Evolutionary conservation across 2,113 vertebrate species (phyloP).

Genomic region (Psammodynastes pulverulentus): DNA sequence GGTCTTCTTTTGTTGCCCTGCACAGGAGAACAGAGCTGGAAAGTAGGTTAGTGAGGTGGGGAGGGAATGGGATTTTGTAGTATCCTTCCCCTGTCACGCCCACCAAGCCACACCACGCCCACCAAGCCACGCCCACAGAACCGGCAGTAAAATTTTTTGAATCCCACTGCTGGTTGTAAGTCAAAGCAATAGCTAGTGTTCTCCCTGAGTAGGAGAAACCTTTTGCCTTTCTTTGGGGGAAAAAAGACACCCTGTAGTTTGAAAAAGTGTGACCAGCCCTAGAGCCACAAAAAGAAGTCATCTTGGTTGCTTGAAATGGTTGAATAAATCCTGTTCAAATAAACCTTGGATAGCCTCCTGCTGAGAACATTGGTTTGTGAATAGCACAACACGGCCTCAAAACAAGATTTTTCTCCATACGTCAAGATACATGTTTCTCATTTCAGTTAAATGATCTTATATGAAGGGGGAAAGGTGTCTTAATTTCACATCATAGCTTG

Average conservation of each 20-base stretch:
- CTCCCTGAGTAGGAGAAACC: background rate
- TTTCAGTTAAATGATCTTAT: background rate
- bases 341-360: background rate
- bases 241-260: background rate
- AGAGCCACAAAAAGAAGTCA: background rate
- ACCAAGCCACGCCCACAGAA: no score
- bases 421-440: background rate
- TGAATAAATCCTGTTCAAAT: background rate
- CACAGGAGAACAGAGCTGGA: no score
- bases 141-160: no score
- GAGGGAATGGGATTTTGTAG: no score
- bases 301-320: background rate
- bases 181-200: background rate
- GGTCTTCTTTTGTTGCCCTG: no score
- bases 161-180: no score
- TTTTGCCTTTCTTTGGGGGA: background rate
- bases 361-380: background rate
- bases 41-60: no score
- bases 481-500: background rate
- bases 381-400: background rate
- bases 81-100: no score
- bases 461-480: background rate
- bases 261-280: background rate
- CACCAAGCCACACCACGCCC: no score
- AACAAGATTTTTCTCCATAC: background rate